Evolutionary conservation across 2,113 vertebrate genomes (phyloP), one percentile per base, ranked within the genome.

Genomic region (Bettongia penicillata): DNA sequence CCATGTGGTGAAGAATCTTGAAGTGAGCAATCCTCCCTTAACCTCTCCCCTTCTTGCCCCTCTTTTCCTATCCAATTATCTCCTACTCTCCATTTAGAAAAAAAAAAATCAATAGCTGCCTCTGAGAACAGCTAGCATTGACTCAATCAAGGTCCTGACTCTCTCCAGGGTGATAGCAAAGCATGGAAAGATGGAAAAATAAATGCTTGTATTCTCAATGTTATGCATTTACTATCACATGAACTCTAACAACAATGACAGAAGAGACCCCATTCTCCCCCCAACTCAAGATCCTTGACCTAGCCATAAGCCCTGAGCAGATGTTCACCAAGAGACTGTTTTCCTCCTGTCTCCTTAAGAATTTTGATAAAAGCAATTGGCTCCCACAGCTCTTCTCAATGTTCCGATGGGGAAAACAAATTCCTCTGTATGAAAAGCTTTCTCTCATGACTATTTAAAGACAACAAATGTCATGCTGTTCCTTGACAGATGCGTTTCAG

Each of bases 361-460:
- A 24, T 77, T 93, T 90, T 61, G 94, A 94, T 92, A 10, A 91
- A 96, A 93, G 68, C 92, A 51, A 77, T 49, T n/a, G 25, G 37
- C 43, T 3, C n/a, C 7, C n/a, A 19, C 10, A 51, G 8, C 1
- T 47, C 49, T 11, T 53, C 3, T 37, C 57, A 31, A 92, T 89
- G 84, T 96, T 89, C 48, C 0, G 0, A 3, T 0, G 5, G 51
- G 92, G 22, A 51, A 90, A 92, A 53, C n/a, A 53, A 47, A 0
- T 4, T 4, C 48, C 48, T 51, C 37, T n/a, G 23, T 43, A 50
- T 50, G 68, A 93, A 68, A 47, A 89, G 48, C 0, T 0, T 89
- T 14, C 53, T 37, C 91, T 90, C 91, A 5, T 2, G 89, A 8
- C 61, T 93, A 5, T 50, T 95, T 95, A 93, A 91, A 22, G 0